These are phyloP conservation scores for Chrysochloris asiatica DNA, from an alignment of 2,113 vertebrate species.

Conservation along the genomic window DNA sequence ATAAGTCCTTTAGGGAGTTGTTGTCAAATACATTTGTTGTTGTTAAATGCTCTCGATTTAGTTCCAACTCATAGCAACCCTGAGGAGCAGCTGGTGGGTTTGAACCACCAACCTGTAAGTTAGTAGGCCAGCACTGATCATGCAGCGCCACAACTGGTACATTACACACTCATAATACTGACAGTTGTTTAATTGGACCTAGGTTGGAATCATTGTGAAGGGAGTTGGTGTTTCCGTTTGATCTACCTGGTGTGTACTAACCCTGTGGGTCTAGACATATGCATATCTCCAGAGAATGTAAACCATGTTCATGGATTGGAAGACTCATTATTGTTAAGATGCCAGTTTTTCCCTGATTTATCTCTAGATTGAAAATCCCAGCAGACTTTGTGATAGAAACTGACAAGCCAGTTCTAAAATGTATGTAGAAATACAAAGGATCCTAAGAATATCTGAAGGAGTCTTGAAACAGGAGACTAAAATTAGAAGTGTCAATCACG, in stretches of 20 bases:
- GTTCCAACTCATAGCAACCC: too few relatives aligned
- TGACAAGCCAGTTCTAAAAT: not conserved
- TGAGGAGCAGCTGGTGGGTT: too few relatives aligned
- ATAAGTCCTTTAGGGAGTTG: too few relatives aligned
- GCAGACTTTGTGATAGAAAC: not conserved
- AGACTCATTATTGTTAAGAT: not conserved
- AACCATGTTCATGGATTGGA: not conserved
- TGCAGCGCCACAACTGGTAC: too few relatives aligned
- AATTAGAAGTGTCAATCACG: not conserved
- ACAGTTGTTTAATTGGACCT: not conserved
- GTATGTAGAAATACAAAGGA: not conserved
- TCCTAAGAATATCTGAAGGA: not conserved
- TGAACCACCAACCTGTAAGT: too few relatives aligned
- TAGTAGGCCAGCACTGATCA: too few relatives aligned
- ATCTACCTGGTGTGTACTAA: not conserved
- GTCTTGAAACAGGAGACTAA: not conserved
- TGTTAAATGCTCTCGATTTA: too few relatives aligned
- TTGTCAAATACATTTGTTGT: too few relatives aligned
- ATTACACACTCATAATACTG: not conserved
- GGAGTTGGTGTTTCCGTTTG: not conserved
- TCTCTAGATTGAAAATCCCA: not conserved
- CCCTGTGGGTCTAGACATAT: too few relatives aligned
- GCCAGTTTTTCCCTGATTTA: not conserved
- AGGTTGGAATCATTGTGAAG: not conserved
- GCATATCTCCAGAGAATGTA: not conserved